Evolutionary conservation across 2,797 vertebrate genomes (phyloP).

Genomic region (Mus caroli): DNA sequence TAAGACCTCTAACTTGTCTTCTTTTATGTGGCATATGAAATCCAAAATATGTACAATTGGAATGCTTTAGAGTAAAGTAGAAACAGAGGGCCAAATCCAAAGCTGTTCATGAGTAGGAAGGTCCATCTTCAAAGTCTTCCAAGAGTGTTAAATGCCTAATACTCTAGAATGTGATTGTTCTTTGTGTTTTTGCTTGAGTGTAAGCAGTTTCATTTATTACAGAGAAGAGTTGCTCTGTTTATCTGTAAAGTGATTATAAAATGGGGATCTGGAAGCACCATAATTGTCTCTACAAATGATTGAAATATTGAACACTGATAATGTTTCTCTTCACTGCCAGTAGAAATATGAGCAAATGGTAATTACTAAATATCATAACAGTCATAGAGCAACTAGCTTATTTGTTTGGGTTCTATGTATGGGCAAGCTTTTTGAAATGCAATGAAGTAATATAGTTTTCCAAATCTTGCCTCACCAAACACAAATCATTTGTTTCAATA

Average conservation of each 20-base stretch:
- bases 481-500: background rate
- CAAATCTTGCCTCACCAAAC: constrained; percentile 35
- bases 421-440: constrained; percentile 18
- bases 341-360: constrained; percentile 21
- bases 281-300: constrained; percentile 55
- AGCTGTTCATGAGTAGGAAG: background rate
- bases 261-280: background rate
- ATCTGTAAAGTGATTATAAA: constrained; percentile 51
- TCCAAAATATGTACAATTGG: background rate
- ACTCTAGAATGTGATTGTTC: background rate
- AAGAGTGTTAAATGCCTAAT: background rate
- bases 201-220: constrained; percentile 24
- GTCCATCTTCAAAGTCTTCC: background rate
- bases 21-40: background rate
- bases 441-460: constrained; percentile 49
- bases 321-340: constrained; percentile 32
- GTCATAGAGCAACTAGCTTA: background rate
- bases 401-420: background rate
- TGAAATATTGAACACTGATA: constrained; percentile 48
- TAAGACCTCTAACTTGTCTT: too few species aligned
- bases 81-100: background rate
- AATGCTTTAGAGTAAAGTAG: background rate
- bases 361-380: constrained; percentile 48
- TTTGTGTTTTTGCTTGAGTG: background rate
- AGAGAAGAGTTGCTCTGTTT: background rate